Percentiles rank a stretch among this genome's conserved stretches.
phyloP scores from a whole-genome alignment of 1,140 invertebrate genomes.

The Halyomorpha halys region DNA sequence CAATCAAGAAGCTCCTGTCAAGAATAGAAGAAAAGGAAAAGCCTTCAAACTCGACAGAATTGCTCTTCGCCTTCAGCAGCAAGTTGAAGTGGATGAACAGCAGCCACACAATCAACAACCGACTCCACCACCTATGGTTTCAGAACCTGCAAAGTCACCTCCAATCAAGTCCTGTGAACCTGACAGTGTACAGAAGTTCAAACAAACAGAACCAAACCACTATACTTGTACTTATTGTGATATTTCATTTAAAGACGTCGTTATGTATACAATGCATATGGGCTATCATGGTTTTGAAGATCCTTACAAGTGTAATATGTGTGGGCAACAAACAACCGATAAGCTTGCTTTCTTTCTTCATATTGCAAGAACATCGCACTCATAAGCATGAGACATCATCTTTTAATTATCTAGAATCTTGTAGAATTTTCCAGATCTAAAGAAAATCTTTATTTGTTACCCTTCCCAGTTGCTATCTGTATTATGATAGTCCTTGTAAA shows the following conservation, averaged over 20 bases:
- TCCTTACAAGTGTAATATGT: constrained; percentile 91
- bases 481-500: not conserved
- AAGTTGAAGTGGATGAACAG: constrained; percentile 38
- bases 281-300: constrained; percentile 83
- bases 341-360: constrained; percentile 86
- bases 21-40: constrained; percentile 64
- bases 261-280: constrained; percentile 93
- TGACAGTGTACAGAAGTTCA: constrained; percentile 13
- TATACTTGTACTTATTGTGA: constrained; percentile 75
- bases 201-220: not conserved
- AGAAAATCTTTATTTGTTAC: not conserved
- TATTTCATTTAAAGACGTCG: constrained; percentile 77
- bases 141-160: constrained; percentile 8
- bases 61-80: constrained; percentile 26
- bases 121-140: not conserved
- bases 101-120: constrained; percentile 23
- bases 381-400: constrained; percentile 2
- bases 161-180: constrained; percentile 22
- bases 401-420: not conserved
- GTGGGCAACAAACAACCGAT: constrained; percentile 70
- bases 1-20: constrained; percentile 37
- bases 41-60: constrained; percentile 54
- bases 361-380: constrained; percentile 70
- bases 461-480: not conserved
- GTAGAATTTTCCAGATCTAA: not conserved